These are phyloP conservation scores for Ailuropoda melanoleuca DNA, from an alignment of 2,113 vertebrate species.

Conservation along the genomic window DNA sequence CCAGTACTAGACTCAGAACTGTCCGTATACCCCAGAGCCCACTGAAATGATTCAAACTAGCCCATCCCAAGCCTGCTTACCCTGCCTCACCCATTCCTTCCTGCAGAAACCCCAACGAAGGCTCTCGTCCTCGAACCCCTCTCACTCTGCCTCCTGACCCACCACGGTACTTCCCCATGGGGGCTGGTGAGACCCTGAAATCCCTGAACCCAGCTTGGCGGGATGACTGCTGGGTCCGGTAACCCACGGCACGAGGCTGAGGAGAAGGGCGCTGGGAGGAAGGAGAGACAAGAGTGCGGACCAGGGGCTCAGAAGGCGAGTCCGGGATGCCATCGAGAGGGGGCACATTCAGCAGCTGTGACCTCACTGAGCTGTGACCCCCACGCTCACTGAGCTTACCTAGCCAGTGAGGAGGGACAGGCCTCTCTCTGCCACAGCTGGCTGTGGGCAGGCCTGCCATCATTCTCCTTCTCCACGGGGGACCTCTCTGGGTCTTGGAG, in stretches of 20 bases:
- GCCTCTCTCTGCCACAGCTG: rapidly evolving
- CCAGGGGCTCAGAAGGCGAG: not conserved
- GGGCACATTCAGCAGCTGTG: not conserved
- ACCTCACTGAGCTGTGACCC: too few species aligned
- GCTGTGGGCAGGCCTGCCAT: not conserved
- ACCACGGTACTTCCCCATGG: rapidly evolving
- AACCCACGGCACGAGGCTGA: not conserved
- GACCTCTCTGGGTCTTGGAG: not conserved
- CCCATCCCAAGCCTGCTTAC: not conserved
- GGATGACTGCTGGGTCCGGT: not conserved
- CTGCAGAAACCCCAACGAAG: not conserved
- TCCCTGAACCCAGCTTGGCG: not conserved
- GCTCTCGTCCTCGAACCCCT: not conserved
- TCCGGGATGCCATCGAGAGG: not conserved
- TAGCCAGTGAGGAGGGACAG: not conserved
- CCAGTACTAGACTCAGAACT: not conserved
- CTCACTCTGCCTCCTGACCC: not conserved
- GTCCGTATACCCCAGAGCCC: not conserved
- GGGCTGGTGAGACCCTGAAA: not conserved
- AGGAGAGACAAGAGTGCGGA: not conserved
- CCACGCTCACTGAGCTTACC: not conserved
- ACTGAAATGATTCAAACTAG: not conserved
- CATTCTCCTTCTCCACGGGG: not conserved
- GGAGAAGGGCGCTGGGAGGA: not conserved
- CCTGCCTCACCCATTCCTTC: not conserved